Evolutionary conservation across 1,140 invertebrate species (phyloP).

Genomic region (Drosophila takahashii): DNA sequence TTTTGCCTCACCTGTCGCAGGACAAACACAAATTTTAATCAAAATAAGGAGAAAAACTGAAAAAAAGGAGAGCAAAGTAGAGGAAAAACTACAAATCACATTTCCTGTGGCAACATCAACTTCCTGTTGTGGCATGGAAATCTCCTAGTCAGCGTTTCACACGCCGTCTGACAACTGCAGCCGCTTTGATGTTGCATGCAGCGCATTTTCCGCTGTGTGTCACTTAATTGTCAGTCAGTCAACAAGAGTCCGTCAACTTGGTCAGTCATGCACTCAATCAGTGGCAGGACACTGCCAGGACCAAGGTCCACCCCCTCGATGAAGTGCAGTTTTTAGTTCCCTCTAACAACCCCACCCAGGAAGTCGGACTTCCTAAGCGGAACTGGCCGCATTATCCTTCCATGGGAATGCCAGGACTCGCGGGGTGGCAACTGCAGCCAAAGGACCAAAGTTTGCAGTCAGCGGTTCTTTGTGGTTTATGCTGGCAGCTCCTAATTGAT

Average conservation of each 20-base stretch:
- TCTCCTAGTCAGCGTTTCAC: slow-evolving; percentile 75
- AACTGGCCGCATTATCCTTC: slow-evolving; percentile 67
- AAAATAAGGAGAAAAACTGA: slow-evolving; percentile 35
- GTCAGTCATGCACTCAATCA: slow-evolving; percentile 81
- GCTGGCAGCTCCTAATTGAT: slow-evolving; percentile 41
- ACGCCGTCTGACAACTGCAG: slow-evolving; percentile 65
- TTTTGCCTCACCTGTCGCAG: slow-evolving; percentile 59
- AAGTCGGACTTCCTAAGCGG: slow-evolving; percentile 78
- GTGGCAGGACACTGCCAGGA: slow-evolving; percentile 49
- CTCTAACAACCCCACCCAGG: slow-evolving; percentile 43
- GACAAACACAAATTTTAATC: slow-evolving; percentile 71
- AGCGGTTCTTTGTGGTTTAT: slow-evolving; percentile 35
- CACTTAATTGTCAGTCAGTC: slow-evolving; percentile 67
- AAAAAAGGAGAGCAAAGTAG: slow-evolving; percentile 16
- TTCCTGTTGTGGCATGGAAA: slow-evolving; percentile 69
- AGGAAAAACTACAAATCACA: slow-evolving; percentile 76
- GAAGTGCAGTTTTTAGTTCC: slow-evolving; percentile 27
- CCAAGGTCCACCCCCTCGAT: slow-evolving; percentile 26
- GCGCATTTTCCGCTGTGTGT: slow-evolving; percentile 78
- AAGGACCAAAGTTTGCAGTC: slow-evolving; percentile 17
- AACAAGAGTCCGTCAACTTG: slow-evolving; percentile 55
- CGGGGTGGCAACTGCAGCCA: slow-evolving; percentile 17
- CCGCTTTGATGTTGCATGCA: slow-evolving; percentile 77
- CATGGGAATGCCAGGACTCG: slow-evolving; percentile 62
- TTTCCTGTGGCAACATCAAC: slow-evolving; percentile 74